phyloP scores from a whole-genome alignment of 2,888 invertebrate species.

The Perizoma affinitatum region DNA sequence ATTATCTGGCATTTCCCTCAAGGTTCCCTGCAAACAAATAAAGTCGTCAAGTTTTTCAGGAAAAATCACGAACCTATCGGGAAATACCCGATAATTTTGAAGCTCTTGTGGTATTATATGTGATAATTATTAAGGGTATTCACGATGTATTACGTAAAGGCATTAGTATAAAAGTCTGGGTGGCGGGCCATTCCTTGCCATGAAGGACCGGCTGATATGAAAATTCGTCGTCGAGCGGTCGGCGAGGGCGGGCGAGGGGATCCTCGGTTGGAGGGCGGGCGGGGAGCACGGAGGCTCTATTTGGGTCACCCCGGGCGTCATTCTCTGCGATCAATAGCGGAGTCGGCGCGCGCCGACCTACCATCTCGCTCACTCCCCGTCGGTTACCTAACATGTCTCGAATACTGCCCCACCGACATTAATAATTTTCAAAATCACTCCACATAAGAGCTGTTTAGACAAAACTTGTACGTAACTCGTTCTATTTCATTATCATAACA shows the following conservation, averaged over 20 bases:
- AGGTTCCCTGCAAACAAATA: no score
- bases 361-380: slow-evolving; percentile 67
- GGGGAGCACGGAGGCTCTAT: slow-evolving; percentile 79
- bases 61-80: no score
- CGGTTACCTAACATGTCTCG: slow-evolving; percentile 79
- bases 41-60: no score
- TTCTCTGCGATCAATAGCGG: slow-evolving; percentile 79
- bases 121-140: slow-evolving; percentile 57
- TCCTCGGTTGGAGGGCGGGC: slow-evolving; percentile 58
- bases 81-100: no score
- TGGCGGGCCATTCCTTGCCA: slow-evolving; percentile 70
- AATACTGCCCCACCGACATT: slow-evolving; percentile 74
- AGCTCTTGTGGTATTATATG: no score
- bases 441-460: slow-evolving; percentile 60
- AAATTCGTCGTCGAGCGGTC: slow-evolving; percentile 77
- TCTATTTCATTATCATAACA: slow-evolving; percentile 31
- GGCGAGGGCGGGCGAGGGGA: slow-evolving; percentile 49
- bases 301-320: slow-evolving; percentile 85
- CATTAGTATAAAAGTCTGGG: slow-evolving; percentile 64
- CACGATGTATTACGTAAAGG: slow-evolving; percentile 67
- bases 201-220: slow-evolving; percentile 79
- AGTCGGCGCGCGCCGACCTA: slow-evolving; percentile 76
- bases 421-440: slow-evolving; percentile 73
- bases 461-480: slow-evolving; percentile 46
- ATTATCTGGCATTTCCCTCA: no score